These are phyloP conservation scores for Sebastes steindachneri DNA, from an alignment of 2,797 vertebrate genomes.

Conservation along the genomic window DNA sequence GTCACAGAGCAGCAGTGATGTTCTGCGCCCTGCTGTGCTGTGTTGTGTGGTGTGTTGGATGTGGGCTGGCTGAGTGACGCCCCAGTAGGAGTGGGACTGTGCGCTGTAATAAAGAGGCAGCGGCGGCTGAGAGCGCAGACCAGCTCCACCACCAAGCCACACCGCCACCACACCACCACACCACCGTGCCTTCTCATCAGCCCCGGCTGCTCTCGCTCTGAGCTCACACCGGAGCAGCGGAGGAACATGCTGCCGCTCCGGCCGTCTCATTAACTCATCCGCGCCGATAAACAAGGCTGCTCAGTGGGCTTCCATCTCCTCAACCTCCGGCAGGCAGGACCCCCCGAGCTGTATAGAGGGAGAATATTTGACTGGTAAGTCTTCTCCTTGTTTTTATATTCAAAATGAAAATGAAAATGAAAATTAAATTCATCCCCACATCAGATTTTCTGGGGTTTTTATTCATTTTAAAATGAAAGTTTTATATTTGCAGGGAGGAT, in stretches of 20 bases:
- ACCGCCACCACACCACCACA: slow-evolving; percentile 16
- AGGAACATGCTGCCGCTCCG: slow-evolving; percentile 56
- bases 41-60: neutral
- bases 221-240: slow-evolving; percentile 33
- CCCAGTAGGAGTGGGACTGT: slow-evolving; percentile 76
- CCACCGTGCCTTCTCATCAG: slow-evolving; percentile 15
- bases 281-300: neutral
- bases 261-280: slow-evolving; percentile 25
- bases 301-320: neutral
- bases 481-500: neutral
- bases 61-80: slow-evolving; percentile 82
- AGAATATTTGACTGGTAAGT: slow-evolving; percentile 31
- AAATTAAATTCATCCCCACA: too few species aligned
- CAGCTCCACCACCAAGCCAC: neutral
- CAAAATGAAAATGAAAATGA: neutral
- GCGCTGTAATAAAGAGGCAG: slow-evolving; percentile 92
- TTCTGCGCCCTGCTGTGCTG: neutral
- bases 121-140: slow-evolving; percentile 81
- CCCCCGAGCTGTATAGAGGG: neutral
- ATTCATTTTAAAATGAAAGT: neutral
- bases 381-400: neutral
- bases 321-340: neutral
- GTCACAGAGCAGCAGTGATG: neutral
- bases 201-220: neutral
- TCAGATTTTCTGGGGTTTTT: neutral